Conservation (phyloP, 2,797 vertebrate species). For the Gastrophryne carolinensis region DNA sequence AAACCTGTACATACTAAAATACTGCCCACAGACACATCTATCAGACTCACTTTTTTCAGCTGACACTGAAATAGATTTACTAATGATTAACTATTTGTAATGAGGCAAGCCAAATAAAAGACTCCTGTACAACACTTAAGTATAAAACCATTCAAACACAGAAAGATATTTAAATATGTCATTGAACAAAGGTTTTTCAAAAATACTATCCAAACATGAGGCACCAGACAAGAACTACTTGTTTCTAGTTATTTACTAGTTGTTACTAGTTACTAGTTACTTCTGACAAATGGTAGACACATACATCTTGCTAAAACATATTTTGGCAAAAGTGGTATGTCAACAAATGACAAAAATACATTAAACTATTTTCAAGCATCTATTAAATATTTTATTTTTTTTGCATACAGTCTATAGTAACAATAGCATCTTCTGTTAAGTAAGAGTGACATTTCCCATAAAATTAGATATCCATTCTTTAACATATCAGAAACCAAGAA, state of each 20-base stretch:
- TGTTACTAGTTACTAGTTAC: background rate
- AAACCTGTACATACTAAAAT: background rate
- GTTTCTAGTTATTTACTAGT: too few species aligned
- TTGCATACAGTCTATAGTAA: too few species aligned
- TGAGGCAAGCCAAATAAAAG: background rate
- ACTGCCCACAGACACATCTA: background rate
- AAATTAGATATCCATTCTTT: too few species aligned
- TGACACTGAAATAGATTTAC: background rate
- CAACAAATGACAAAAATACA: background rate
- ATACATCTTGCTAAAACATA: background rate
- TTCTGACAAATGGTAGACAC: background rate
- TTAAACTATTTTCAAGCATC: background rate
- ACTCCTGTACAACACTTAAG: background rate
- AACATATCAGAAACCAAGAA: too few species aligned
- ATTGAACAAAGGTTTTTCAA: background rate
- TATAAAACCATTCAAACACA: background rate
- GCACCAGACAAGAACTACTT: slow-evolving; percentile 3
- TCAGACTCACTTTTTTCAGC: background rate
- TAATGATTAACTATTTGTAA: slow-evolving; percentile 10
- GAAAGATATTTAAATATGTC: background rate
- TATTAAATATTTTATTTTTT: too few species aligned
- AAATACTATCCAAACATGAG: background rate
- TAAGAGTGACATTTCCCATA: too few species aligned
- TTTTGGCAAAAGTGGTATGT: background rate
- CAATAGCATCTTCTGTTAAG: too few species aligned